These are phyloP conservation scores for Aldrovandia affinis DNA, from an alignment of 2,797 vertebrate species.

Conservation along the genomic window DNA sequence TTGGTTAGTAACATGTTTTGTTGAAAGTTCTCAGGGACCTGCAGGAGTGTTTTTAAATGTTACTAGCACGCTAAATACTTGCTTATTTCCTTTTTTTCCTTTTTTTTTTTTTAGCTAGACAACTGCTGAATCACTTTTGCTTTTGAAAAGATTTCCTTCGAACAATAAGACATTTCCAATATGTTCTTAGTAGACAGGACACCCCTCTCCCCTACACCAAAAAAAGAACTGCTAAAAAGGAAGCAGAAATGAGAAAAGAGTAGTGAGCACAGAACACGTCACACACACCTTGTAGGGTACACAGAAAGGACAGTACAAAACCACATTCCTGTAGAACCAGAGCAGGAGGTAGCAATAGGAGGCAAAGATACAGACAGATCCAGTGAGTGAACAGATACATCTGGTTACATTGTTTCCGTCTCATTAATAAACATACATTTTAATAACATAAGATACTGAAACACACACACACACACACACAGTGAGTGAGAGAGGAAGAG, in stretches of 20 bases:
- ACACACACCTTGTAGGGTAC: not conserved
- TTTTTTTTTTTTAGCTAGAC: not conserved
- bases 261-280: not conserved
- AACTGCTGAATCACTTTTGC: not conserved
- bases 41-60: too few species aligned
- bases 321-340: not conserved
- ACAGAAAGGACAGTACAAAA: not conserved
- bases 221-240: not conserved
- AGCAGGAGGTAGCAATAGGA: not conserved
- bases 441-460: not conserved
- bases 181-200: too few species aligned
- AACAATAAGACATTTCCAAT: too few species aligned
- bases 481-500: too few species aligned
- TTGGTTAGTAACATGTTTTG: too few species aligned
- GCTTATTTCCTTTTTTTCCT: not conserved
- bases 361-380: not conserved
- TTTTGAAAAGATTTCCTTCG: not conserved
- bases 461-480: too few species aligned
- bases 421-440: too few species aligned
- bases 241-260: slow-evolving; percentile 13
- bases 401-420: not conserved
- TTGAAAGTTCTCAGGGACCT: too few species aligned
- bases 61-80: too few species aligned
- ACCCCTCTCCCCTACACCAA: too few species aligned
- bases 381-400: not conserved